Base-by-base conservation (phyloP, 2,888 invertebrate genomes). In the Lottia gigantea region DNA sequence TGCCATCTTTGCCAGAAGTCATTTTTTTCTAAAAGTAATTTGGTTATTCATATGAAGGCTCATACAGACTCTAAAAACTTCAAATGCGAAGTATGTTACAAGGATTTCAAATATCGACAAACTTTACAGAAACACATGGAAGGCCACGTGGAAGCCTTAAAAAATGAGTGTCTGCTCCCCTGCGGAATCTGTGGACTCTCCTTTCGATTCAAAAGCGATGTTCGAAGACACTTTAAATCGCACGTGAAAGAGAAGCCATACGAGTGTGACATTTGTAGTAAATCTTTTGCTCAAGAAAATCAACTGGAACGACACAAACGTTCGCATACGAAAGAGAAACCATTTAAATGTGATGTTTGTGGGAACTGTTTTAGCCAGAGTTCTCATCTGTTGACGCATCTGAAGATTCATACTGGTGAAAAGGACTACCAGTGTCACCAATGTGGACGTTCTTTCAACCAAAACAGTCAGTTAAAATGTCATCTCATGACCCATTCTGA, bases 291-390 rank as follows among this genome's bases (percentile, higher is more conserved):
- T 12, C 55, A 55, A 23, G 23, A 55, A 11, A 55, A 23, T 14
- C 19, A 55, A 23, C 55, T 55, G 12, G 14, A 55, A 23, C 8
- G 23, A 55, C 55, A 55, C 23, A 23, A 23, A 55, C 19, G 55
- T 23, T 23, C 55, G 12, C 55, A 55, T 55, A 55, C 55, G 11
- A 23, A 23, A 12, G 55, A 55, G 19, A 55, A 55, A 23, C 55
- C 55, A 0, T 55, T 23, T 55, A 55, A 55, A 55, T 55, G 55
- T 55, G 55, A 55, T 19, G 14, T 55, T 55, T 55, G 55, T 55
- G 55, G 55, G 2, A 55, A 55, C 19, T 23, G 19, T 2, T 55
- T 55, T 55, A 55, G 12, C 14, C 23, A 19, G 11, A 23, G 19
- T 14, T 55, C 55, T 19, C 23, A 55, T 23, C 3, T 55, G 14